Conservation (phyloP, 2,113 vertebrate genomes). For the Sapajus apella region DNA sequence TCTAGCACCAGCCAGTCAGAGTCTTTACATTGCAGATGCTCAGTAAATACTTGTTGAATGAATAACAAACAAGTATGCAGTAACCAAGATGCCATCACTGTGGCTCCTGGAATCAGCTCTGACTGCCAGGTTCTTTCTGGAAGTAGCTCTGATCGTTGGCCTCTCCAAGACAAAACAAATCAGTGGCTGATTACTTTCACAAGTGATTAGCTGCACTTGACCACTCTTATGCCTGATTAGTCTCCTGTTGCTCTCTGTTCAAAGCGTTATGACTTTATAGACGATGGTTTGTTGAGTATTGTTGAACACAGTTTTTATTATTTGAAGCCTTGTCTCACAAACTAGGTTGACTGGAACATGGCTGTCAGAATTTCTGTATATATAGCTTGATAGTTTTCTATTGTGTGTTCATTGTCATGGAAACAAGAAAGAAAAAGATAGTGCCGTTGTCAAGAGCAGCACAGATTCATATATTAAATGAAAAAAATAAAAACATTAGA, state of each 20-base stretch:
- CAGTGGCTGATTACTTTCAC: not conserved
- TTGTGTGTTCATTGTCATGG: slow-evolving; percentile 14
- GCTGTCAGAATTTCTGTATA: not conserved
- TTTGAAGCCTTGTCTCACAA: slow-evolving; percentile 55
- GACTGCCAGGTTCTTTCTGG: not conserved
- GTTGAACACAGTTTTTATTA: slow-evolving; percentile 39
- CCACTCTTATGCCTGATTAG: not conserved
- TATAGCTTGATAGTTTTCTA: slow-evolving; percentile 26
- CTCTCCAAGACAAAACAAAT: not conserved
- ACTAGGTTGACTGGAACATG: not conserved
- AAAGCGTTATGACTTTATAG: not conserved
- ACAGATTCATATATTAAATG: not conserved
- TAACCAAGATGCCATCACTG: not conserved
- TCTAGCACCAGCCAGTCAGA: not conserved
- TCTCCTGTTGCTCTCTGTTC: not conserved
- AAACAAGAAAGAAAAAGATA: slow-evolving; percentile 20
- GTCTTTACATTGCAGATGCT: not conserved
- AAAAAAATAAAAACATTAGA: slow-evolving; percentile 7
- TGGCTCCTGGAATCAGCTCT: not conserved
- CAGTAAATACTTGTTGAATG: not conserved
- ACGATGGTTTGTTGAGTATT: not conserved
- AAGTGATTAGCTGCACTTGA: not conserved
- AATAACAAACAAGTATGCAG: not conserved
- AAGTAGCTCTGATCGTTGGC: not conserved
- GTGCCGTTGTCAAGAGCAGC: not conserved